Evolutionary conservation across 2,797 vertebrate species (phyloP).

Genomic region (Threskiornis aethiopicus): DNA sequence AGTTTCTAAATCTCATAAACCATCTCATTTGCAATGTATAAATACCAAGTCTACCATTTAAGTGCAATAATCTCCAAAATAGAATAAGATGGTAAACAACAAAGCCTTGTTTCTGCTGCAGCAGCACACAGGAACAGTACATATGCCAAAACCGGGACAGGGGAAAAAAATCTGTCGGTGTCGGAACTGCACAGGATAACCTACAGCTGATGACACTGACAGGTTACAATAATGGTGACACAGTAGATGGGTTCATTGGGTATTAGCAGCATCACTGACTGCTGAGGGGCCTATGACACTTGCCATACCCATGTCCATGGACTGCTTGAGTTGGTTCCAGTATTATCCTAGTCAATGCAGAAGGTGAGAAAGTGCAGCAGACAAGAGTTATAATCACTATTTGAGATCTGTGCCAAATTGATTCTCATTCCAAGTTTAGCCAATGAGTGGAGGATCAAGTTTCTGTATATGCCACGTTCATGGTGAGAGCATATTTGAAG

Average conservation of each 20-base stretch:
- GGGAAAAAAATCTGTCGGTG: neutral
- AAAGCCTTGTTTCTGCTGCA: neutral
- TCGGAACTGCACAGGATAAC: neutral
- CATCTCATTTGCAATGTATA: neutral
- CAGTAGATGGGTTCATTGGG: neutral
- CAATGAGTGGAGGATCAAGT: neutral
- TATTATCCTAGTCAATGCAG: neutral
- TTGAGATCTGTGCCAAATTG: neutral
- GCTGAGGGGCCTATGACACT: neutral
- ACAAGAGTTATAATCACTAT: neutral
- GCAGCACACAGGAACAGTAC: neutral
- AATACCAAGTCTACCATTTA: neutral
- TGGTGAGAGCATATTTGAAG: neutral
- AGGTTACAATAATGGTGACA: neutral
- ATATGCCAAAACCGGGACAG: neutral
- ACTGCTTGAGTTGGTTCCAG: neutral
- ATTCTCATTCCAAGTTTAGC: neutral
- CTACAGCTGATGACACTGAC: neutral
- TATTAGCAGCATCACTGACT: neutral
- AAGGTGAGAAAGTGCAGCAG: neutral
- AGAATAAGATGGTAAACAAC: neutral
- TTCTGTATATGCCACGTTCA: neutral
- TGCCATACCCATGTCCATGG: neutral
- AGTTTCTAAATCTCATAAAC: neutral
- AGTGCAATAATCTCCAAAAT: neutral